These are phyloP conservation scores for Melanitta fusca DNA, from an alignment of 2,797 vertebrate species.

Conservation along the genomic window DNA sequence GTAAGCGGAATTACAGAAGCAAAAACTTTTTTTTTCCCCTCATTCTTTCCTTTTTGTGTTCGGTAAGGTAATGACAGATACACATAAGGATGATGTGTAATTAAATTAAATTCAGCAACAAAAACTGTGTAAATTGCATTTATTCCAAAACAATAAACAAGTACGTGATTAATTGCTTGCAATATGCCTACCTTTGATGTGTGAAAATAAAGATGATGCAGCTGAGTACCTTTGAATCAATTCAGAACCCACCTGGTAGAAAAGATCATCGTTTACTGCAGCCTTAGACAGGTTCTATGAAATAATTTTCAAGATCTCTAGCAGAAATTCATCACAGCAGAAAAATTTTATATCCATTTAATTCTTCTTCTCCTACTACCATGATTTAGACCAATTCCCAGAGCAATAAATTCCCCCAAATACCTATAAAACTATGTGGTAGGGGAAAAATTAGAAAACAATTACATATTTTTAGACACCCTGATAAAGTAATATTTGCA, in stretches of 20 bases:
- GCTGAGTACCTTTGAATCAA: conserved; percentile 55
- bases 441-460: not conserved
- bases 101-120: conserved; percentile 73
- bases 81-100: conserved; percentile 52
- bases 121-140: conserved; percentile 67
- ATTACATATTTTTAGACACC: not conserved
- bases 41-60: not conserved
- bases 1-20: not conserved
- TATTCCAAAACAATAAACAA: conserved; percentile 70
- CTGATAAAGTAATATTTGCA: not conserved
- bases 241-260: conserved; percentile 27
- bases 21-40: not conserved
- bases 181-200: conserved; percentile 57
- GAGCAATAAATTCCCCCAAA: not conserved
- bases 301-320: not conserved
- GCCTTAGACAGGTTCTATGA: not conserved
- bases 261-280: conserved; percentile 10
- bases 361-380: not conserved
- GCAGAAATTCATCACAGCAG: not conserved
- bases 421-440: not conserved
- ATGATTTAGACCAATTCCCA: not conserved
- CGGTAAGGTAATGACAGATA: conserved; percentile 28
- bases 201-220: conserved; percentile 65
- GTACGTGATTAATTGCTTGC: conserved; percentile 71
- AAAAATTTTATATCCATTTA: not conserved